Evolutionary conservation across 1,140 invertebrate species (phyloP), one percentile per base, ranked within the genome.

Genomic region (Lineus longissimus): DNA sequence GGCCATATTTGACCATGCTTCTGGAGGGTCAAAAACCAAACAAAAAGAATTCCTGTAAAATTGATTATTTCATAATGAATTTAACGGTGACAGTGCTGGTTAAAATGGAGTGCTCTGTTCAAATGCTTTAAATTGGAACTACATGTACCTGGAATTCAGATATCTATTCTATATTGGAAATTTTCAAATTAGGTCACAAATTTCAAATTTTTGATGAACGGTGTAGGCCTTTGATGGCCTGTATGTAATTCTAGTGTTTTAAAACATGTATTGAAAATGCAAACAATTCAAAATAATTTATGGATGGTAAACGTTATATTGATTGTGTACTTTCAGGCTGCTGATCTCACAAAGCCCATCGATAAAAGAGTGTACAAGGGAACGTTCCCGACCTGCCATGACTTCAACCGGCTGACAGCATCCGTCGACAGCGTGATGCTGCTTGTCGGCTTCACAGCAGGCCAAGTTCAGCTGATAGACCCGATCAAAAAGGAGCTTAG

Each of bases 331-430:
- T 33, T 72, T 19, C 81, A 93, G 91, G 92, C 93, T 75, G 90
- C 92, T 71, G 95, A 98, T 86, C 86, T 97, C 76, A 93, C 90
- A 66, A 96, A 96, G 83, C 95, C 95, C 47, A 88, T 98, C 66
- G 96, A 98, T 81, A 98, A 98, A 80, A 91, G 97, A 81, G 88
- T 96, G 72, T 99, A 99, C 81, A 98, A 99, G 85, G 95, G 95
- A 74, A 97, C 95, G 67, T 97, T 94, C 85, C 96, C 96, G 57
- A 98, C 96, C 27, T 98, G 95, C 83, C 97, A 99, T 84, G 95
- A 98, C 85, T 98, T 98, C 81, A 98, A 98, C 86, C 86, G 88
- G 64, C 86, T 88, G 62, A 89, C 90, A 61, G 89, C 92, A 58
- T 90, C 88, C n/a, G 59, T 70, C 33, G 92, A 95, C 56, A 75